Conservation (phyloP, 35 echinoderm and acorn worm genomes). For the Acanthaster planci region DNA sequence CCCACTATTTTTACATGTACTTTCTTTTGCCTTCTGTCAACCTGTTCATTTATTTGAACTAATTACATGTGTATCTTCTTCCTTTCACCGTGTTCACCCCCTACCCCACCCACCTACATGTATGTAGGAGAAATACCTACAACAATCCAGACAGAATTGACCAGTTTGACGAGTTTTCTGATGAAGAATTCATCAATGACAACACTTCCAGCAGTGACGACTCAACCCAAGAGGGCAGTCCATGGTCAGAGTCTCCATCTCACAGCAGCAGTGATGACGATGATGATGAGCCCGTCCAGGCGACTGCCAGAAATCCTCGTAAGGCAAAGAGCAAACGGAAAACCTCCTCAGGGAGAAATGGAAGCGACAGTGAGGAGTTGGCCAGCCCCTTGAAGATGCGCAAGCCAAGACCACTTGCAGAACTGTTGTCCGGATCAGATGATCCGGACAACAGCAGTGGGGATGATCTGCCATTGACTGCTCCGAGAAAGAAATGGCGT, state of each 20-base stretch:
- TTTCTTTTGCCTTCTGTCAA: no score
- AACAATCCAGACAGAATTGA: conserved; percentile 42
- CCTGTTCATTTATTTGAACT: no score
- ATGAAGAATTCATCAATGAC: conserved; percentile 23
- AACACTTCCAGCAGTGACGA: neutral
- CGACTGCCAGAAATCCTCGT: no score
- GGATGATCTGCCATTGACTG: neutral
- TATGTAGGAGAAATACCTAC: conserved; percentile 32
- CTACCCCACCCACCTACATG: neutral
- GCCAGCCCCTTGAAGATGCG: neutral
- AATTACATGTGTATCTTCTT: no score
- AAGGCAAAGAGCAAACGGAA: neutral
- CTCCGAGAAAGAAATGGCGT: neutral
- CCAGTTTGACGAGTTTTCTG: conserved; percentile 5
- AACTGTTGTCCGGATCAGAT: neutral
- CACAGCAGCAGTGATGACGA: neutral
- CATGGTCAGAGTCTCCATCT: neutral
- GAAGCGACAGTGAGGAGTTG: neutral
- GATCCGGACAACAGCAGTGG: neutral
- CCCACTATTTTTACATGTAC: no score
- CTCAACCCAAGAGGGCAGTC: neutral
- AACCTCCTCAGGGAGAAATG: neutral
- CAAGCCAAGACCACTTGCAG: neutral
- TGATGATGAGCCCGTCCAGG: neutral
- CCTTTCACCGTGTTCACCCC: no score